These are phyloP conservation scores for Pediacus dermestoides DNA, from an alignment of 2,888 invertebrate species.

Conservation along the genomic window DNA sequence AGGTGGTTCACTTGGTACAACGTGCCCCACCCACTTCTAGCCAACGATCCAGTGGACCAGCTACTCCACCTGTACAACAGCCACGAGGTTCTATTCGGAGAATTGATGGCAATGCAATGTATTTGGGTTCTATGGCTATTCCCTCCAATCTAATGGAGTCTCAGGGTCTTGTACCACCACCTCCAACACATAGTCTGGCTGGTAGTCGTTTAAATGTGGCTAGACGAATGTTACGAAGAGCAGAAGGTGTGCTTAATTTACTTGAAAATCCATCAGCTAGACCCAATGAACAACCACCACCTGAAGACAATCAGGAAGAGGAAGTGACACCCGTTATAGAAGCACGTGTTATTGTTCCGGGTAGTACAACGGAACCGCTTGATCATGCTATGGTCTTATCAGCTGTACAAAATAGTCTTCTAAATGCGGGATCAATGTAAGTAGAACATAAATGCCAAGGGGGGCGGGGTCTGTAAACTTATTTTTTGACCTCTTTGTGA, in stretches of 20 bases:
- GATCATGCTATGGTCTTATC: slow-evolving; percentile 41
- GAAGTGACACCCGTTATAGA: slow-evolving; percentile 50
- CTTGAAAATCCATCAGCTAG: slow-evolving; percentile 48
- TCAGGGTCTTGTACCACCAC: slow-evolving; percentile 50
- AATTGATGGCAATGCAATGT: slow-evolving; percentile 53
- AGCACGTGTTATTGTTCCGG: slow-evolving; percentile 46
- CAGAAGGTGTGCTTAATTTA: slow-evolving; percentile 49
- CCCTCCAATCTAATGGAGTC: slow-evolving; percentile 52
- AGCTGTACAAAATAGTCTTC: slow-evolving; percentile 40
- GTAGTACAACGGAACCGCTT: slow-evolving; percentile 36
- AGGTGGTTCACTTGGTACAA: slow-evolving; percentile 90
- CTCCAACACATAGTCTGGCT: slow-evolving; percentile 52
- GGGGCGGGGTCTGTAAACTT: too few species aligned
- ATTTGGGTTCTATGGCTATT: slow-evolving; percentile 58
- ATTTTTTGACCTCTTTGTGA: too few species aligned
- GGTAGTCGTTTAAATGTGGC: slow-evolving; percentile 54
- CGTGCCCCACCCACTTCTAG: slow-evolving; percentile 67
- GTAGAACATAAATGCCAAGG: too few species aligned
- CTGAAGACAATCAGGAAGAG: slow-evolving; percentile 43
- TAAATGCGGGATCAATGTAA: slow-evolving; percentile 34
- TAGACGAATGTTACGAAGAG: slow-evolving; percentile 51
- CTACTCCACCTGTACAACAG: slow-evolving; percentile 37
- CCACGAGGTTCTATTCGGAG: slow-evolving; percentile 29
- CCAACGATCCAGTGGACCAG: slow-evolving; percentile 29
- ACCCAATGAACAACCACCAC: slow-evolving; percentile 33